These are phyloP conservation scores for Monarcha castaneiventris DNA, from an alignment of 2,113 vertebrate genomes.

Conservation along the genomic window DNA sequence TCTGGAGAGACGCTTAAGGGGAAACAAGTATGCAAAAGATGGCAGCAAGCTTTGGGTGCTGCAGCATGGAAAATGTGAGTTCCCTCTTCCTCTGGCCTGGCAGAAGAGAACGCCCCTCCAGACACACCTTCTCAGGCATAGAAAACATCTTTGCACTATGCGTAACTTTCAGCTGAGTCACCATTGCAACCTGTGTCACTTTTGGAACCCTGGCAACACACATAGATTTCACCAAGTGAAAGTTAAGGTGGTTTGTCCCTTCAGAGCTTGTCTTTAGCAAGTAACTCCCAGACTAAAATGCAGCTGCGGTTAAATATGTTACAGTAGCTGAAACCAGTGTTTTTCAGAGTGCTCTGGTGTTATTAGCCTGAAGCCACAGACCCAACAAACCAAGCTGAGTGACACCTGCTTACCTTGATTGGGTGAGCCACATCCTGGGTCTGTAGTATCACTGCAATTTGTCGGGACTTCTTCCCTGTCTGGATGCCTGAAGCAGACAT, in stretches of 20 bases:
- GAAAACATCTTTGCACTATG: neutral
- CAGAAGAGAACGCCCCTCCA: neutral
- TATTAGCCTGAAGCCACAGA: neutral
- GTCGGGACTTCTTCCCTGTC: neutral
- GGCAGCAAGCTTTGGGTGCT: neutral
- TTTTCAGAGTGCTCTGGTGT: neutral
- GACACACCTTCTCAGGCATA: neutral
- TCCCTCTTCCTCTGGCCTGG: neutral
- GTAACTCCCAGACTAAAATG: neutral
- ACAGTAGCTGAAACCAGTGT: neutral
- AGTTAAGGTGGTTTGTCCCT: neutral
- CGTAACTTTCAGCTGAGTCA: fast-evolving
- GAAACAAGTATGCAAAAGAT: neutral
- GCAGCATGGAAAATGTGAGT: fast-evolving
- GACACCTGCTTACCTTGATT: neutral
- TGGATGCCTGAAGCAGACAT: neutral
- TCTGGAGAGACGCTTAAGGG: neutral
- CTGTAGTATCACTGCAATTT: neutral
- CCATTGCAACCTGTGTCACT: neutral
- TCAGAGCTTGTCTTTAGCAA: neutral
- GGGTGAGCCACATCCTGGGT: neutral
- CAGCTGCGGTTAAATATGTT: neutral
- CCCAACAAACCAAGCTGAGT: neutral
- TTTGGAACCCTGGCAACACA: neutral
- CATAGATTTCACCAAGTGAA: fast-evolving